A percentile compares a stretch with the other conserved stretches of the same genome.
These are phyloP conservation scores for Novumbra hubbsi DNA, from an alignment of 2,797 vertebrate genomes.

Conservation along the genomic window DNA sequence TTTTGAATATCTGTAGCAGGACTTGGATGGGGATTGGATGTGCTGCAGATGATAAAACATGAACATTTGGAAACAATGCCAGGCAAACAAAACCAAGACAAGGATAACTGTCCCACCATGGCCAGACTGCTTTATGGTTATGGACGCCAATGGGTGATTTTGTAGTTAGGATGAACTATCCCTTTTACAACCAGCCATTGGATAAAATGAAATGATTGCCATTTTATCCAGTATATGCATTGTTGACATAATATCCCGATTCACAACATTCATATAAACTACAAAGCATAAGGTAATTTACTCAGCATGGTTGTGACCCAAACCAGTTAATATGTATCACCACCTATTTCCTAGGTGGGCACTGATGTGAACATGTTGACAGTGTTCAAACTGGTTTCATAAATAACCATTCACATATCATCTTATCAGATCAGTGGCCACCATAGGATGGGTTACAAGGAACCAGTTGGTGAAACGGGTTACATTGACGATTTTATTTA, in stretches of 20 bases:
- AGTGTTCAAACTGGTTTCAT: neutral
- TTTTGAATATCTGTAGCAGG: no score
- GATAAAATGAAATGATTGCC: conserved; percentile 26
- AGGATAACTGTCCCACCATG: no score
- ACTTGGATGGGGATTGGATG: no score
- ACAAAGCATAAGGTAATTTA: conserved; percentile 23
- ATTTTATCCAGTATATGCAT: conserved; percentile 20
- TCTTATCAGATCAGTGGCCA: conserved; percentile 28
- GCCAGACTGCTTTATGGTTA: no score
- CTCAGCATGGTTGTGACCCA: conserved; percentile 26
- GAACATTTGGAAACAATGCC: no score
- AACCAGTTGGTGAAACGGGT: conserved; percentile 28
- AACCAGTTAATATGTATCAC: conserved; percentile 27
- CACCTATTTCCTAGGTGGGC: conserved; percentile 32
- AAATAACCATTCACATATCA: neutral
- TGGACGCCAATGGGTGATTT: no score
- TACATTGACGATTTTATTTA: conserved; percentile 18
- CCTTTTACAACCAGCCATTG: conserved; percentile 38
- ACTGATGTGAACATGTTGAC: conserved; percentile 22
- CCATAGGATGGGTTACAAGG: conserved; percentile 12
- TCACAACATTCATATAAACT: conserved; percentile 30
- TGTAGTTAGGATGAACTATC: no score
- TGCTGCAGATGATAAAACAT: no score
- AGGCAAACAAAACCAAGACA: no score
- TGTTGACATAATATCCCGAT: conserved; percentile 27